Conservation (phyloP, 2,113 vertebrate genomes). For the Channa argus region DNA sequence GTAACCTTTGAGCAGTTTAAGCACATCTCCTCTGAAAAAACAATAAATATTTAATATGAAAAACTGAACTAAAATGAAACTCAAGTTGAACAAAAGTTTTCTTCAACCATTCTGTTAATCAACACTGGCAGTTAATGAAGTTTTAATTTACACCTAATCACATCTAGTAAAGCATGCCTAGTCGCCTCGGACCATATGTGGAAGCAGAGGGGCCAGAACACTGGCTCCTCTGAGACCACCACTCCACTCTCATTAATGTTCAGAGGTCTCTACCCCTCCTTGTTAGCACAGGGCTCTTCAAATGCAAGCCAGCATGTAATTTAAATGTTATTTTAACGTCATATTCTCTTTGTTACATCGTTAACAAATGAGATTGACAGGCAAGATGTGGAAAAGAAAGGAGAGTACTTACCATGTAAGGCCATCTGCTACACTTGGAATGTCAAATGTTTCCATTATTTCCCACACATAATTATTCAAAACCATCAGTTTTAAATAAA, state of each 20-base stretch:
- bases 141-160: constrained; percentile 88
- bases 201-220: constrained; percentile 67
- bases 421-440: constrained; percentile 21
- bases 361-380: constrained; percentile 50
- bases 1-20: constrained; percentile 2
- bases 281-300: constrained; percentile 50
- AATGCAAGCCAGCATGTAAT: constrained; percentile 52
- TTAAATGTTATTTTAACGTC: constrained; percentile 51
- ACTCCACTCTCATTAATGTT: constrained; percentile 81
- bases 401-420: not conserved
- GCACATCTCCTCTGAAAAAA: constrained; percentile 14
- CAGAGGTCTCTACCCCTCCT: constrained; percentile 50
- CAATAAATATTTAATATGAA: constrained; percentile 44
- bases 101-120: constrained; percentile 67
- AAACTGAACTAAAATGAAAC: not conserved
- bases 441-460: constrained; percentile 25
- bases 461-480: constrained; percentile 25
- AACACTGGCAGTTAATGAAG: constrained; percentile 81
- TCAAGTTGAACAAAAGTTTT: constrained; percentile 72
- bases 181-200: constrained; percentile 67
- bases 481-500: not conserved
- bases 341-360: constrained; percentile 48
- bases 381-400: constrained; percentile 8
- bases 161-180: constrained; percentile 83
- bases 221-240: constrained; percentile 75